These are phyloP conservation scores for Pogonomyrmex californicus DNA, from an alignment of 1,140 invertebrate species.

Conservation along the genomic window DNA sequence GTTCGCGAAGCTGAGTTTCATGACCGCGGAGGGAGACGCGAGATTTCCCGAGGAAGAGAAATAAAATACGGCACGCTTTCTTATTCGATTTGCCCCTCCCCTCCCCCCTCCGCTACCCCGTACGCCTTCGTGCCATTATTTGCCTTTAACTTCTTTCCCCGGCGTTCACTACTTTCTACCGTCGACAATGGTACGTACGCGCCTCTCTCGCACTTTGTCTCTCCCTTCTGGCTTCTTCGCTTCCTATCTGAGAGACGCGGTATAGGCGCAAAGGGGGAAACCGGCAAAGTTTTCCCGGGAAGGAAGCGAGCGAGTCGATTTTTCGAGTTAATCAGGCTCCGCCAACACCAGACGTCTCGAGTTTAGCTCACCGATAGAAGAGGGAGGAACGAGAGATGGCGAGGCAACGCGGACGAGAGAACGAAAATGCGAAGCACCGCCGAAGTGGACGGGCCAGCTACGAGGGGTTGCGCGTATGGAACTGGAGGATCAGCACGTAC, in stretches of 20 bases:
- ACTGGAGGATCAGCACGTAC: slow-evolving; percentile 48
- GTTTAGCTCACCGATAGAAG: slow-evolving; percentile 67
- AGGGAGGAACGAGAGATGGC: slow-evolving; percentile 54
- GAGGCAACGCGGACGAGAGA: slow-evolving; percentile 52
- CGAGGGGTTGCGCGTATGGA: slow-evolving; percentile 31
- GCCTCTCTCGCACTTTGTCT: slow-evolving; percentile 59
- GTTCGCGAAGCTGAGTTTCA: slow-evolving; percentile 54
- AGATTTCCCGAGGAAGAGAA: slow-evolving; percentile 61
- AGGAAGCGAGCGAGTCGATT: slow-evolving; percentile 66
- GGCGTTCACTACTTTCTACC: slow-evolving; percentile 58
- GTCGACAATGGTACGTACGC: slow-evolving; percentile 50
- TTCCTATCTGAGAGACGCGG: background rate
- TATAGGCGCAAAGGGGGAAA: background rate
- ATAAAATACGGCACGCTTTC: slow-evolving; percentile 66
- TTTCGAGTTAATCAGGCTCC: slow-evolving; percentile 81
- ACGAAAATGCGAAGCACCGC: slow-evolving; percentile 36
- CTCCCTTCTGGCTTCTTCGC: slow-evolving; percentile 25
- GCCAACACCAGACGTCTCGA: slow-evolving; percentile 81
- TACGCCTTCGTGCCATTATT: slow-evolving; percentile 64
- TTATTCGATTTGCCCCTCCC: slow-evolving; percentile 66
- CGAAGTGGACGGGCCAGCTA: slow-evolving; percentile 44
- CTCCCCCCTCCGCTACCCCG: background rate
- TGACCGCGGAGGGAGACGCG: slow-evolving; percentile 48
- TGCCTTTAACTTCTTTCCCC: slow-evolving; percentile 67
- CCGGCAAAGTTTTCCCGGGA: slow-evolving; percentile 19